Base-by-base conservation (phyloP, 2,888 invertebrate genomes). In the Drosophila nigricruria region DNA sequence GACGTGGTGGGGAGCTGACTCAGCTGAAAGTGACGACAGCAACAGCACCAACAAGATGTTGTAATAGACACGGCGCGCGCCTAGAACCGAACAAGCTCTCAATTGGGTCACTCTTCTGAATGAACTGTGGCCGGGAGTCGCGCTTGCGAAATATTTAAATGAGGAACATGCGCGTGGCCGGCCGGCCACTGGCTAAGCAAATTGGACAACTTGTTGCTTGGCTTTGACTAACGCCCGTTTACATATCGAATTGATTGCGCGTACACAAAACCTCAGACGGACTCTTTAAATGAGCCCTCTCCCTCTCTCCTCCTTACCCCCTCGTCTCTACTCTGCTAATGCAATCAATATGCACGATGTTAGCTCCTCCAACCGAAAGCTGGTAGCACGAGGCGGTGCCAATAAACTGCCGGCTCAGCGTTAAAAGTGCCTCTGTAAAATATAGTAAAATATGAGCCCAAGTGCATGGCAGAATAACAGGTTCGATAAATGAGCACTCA, bases 81-180 rank as follows among this genome's bases (percentile, higher is more conserved):
- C 66, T 47, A 79, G 71, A 80, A 77, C 63, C 47, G 53, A 63
- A 68, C 78, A 65, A 50, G 74, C 62, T 61, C 25, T 52, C 77
- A 88, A 90, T 82, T 88, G 73, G 90, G 80, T 86, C 90, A 82
- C 54, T 18, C 38, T 62, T 65, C 73, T 74, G 74, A 76, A 64
- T 76, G 71, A n/a, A 27, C 54, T 40, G 53, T 8, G 9, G 47
- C 25, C 23, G 53, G 40, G 42, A 59, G 30, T 18, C 56, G 47
- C 68, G 27, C 64, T 75, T 71, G 81, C 58, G 47, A 81, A 88
- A 89, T 85, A 89, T 83, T 88, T 73, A 88, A 84, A 84, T 84
- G 70, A 83, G 89, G 64, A 90, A 89, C 84, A 84, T 73, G 84
- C 79, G 63, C 50, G 50, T 60, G 58, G 57, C 27, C 25, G n/a